phyloP scores from a whole-genome alignment of 2,797 vertebrate genomes.

The Xyrichtys novacula region DNA sequence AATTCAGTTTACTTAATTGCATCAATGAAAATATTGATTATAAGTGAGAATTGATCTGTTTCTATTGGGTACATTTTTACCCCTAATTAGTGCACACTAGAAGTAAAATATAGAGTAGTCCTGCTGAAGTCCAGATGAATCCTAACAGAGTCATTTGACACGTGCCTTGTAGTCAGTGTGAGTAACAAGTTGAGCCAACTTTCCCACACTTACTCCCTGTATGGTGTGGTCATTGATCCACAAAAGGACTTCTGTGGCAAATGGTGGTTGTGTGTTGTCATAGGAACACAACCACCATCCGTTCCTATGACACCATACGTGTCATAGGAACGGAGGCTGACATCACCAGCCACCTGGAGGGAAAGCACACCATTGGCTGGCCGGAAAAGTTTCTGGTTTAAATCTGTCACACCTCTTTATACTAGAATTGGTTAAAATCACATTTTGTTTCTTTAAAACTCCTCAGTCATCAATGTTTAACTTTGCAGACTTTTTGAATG shows the following conservation, averaged over 20 bases:
- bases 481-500: no score
- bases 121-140: neutral
- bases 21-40: no score
- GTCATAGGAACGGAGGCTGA: constrained; percentile 28
- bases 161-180: constrained; percentile 43
- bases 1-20: no score
- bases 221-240: constrained; percentile 50
- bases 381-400: no score
- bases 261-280: constrained; percentile 47
- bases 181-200: constrained; percentile 54
- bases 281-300: no score
- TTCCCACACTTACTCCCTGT: constrained; percentile 73
- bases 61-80: no score
- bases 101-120: no score
- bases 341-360: constrained; percentile 69
- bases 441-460: neutral
- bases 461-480: neutral
- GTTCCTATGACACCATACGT: no score
- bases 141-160: constrained; percentile 19
- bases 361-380: constrained; percentile 44
- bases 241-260: constrained; percentile 60
- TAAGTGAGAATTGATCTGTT: no score
- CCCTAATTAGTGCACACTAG: no score
- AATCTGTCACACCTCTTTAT: neutral
- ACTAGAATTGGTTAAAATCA: neutral